These are phyloP conservation scores for Climacteris rufus DNA, from an alignment of 2,113 vertebrate species.

Conservation along the genomic window DNA sequence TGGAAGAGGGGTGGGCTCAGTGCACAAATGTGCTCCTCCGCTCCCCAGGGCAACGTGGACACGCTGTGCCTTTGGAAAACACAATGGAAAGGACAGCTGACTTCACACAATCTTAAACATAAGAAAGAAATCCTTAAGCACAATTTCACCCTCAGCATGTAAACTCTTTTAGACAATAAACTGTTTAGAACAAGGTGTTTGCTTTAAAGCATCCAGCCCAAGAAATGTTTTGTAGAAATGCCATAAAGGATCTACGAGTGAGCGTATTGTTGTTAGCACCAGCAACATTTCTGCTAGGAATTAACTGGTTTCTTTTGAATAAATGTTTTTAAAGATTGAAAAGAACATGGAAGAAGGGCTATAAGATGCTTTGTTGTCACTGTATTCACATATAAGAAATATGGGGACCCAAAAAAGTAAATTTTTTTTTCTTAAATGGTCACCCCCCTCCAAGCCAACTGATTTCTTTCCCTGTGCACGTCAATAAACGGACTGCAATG, in stretches of 20 bases:
- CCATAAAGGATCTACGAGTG: not conserved
- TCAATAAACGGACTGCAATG: conserved; percentile 56
- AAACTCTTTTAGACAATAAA: conserved; percentile 6
- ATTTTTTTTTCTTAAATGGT: not conserved
- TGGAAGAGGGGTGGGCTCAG: no score
- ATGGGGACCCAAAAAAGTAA: not conserved
- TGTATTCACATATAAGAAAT: not conserved
- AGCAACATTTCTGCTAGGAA: not conserved
- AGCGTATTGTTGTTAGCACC: not conserved
- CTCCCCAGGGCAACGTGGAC: not conserved
- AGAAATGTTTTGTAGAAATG: not conserved
- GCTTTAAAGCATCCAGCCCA: not conserved
- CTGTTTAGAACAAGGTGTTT: not conserved
- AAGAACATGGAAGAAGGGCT: conserved; percentile 8
- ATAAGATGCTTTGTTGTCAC: not conserved
- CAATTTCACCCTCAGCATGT: conserved; percentile 1
- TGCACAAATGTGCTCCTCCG: rapidly evolving
- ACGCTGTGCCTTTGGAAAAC: not conserved
- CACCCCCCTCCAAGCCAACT: not conserved
- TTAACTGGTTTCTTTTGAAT: conserved; percentile 26
- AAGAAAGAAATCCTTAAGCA: not conserved
- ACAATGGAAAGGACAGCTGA: not conserved
- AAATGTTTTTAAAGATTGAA: not conserved
- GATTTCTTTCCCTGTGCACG: conserved; percentile 40
- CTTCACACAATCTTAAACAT: not conserved